Evolutionary conservation across 1,140 invertebrate species (phyloP), one percentile per base, ranked within the genome.

Genomic region (Zaprionus capensis): DNA sequence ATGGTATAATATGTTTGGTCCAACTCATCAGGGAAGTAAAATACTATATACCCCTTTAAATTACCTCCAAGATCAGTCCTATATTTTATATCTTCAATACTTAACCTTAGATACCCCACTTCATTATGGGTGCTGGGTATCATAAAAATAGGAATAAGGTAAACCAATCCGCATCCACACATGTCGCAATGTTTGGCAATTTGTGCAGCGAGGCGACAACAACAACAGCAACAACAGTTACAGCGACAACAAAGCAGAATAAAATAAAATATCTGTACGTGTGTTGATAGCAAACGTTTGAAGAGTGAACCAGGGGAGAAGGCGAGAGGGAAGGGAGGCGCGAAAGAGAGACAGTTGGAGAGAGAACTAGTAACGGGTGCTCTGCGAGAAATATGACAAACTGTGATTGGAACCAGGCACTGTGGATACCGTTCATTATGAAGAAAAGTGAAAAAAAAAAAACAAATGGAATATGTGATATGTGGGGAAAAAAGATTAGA

Each of bases 131-230:
- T 14, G 46, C 46, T 5, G 20, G 46, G 20, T 24, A 51, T n/a
- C 22, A 56, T 56, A 49, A 70, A 46, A 36, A 38, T 20, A 57
- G 71, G 36, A 44, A 66, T 69, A 66, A 73, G 79, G 82, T 86
- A 80, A 82, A 87, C 83, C 76, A 80, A 80, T 72, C 74, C 70
- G 57, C 73, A 71, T 67, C 57, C 72, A 78, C 49, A 79, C 59
- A 67, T 81, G 84, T 73, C 85, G 74, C 84, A 84, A 73, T 88
- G 78, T 88, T 88, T 88, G 84, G 75, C 85, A 90, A 88, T 90
- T 88, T 88, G 84, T 88, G 83, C 83, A 86, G 64, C 76, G 64
- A 41, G 70, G 64, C 76, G 70, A 71, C 81, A 80, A 71, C 82
- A 85, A 58, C 62, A 62, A 71, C 65, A 82, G 78, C 73, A 72